Evolutionary conservation across 2,113 vertebrate species (phyloP).

Genomic region (Peromyscus maniculatus): DNA sequence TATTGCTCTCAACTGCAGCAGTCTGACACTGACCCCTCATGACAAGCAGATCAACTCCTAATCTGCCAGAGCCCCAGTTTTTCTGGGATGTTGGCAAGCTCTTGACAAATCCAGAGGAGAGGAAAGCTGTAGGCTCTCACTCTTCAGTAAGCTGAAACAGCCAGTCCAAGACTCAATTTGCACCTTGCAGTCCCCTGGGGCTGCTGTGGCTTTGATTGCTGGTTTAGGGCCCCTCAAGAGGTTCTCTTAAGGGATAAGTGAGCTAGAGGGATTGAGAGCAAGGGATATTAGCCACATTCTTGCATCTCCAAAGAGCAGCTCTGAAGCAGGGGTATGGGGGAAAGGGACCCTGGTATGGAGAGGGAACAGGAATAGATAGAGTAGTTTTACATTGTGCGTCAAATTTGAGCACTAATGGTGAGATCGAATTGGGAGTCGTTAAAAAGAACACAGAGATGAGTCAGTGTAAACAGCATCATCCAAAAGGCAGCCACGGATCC

Average conservation of each 20-base stretch:
- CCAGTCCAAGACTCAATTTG: slow-evolving; percentile 61
- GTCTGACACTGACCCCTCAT: slow-evolving; percentile 57
- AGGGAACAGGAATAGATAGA: not conserved
- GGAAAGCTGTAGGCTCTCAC: slow-evolving; percentile 63
- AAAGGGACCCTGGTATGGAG: not conserved
- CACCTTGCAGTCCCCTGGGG: slow-evolving; percentile 65
- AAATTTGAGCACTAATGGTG: not conserved
- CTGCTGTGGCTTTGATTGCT: slow-evolving; percentile 74
- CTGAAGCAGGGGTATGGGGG: not conserved
- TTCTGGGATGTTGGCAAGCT: slow-evolving; percentile 64
- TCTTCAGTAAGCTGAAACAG: slow-evolving; percentile 49
- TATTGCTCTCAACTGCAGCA: slow-evolving; percentile 58
- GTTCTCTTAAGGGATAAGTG: slow-evolving; percentile 42
- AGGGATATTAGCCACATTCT: not conserved
- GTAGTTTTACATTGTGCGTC: slow-evolving; percentile 59
- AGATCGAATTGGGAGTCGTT: slow-evolving; percentile 52
- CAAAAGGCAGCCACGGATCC: slow-evolving; percentile 65
- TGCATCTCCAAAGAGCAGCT: not conserved
- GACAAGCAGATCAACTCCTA: slow-evolving; percentile 76
- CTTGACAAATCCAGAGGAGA: slow-evolving; percentile 38
- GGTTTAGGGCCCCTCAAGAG: slow-evolving; percentile 1
- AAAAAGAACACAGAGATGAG: slow-evolving; percentile 75
- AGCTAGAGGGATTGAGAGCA: not conserved
- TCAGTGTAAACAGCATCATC: slow-evolving; percentile 77
- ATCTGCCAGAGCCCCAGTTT: slow-evolving; percentile 64